phyloP scores from a whole-genome alignment of 37 sponge, comb jelly and placozoan species.

The Haliclona indistincta region DNA sequence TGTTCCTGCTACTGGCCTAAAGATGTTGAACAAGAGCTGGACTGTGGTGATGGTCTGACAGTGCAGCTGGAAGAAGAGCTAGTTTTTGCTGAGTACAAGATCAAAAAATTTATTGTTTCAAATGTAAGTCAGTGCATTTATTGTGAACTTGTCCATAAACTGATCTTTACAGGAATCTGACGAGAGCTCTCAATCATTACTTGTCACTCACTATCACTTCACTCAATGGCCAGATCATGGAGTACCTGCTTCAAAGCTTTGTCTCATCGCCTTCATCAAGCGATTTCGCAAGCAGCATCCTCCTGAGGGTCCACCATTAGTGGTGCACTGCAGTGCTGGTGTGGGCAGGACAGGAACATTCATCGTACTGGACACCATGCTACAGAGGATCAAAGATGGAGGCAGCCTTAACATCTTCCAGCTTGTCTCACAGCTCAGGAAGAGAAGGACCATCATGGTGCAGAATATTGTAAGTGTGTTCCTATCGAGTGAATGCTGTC shows the following conservation, averaged over 20 bases:
- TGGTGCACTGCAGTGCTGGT: slow-evolving; percentile 93
- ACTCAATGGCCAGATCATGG: slow-evolving; percentile 77
- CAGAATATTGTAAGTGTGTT: slow-evolving; percentile 73
- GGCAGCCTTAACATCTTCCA: slow-evolving; percentile 53
- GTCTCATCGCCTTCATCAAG: slow-evolving; percentile 70
- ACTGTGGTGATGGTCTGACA: slow-evolving; percentile 14
- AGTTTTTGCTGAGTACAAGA: slow-evolving; percentile 67
- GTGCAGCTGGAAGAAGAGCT: slow-evolving; percentile 45
- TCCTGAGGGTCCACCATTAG: slow-evolving; percentile 41
- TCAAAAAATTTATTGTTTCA: slow-evolving; percentile 43
- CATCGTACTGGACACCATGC: slow-evolving; percentile 79
- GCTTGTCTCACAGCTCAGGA: slow-evolving; percentile 53
- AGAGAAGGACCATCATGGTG: slow-evolving; percentile 65
- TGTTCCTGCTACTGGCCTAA: slow-evolving; percentile 87
- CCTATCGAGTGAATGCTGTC: too few species aligned
- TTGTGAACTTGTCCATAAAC: too few species aligned
- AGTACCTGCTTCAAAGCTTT: slow-evolving; percentile 83
- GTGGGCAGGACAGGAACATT: slow-evolving; percentile 85
- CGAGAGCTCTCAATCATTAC: neutral
- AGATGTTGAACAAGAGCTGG: slow-evolving; percentile 10
- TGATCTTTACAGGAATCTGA: too few species aligned
- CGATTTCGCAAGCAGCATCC: slow-evolving; percentile 58
- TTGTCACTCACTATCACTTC: slow-evolving; percentile 65
- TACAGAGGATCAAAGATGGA: slow-evolving; percentile 58
- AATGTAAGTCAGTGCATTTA: slow-evolving; percentile 21